Conservation (phyloP, 1,140 invertebrate genomes). For the Schlechtendalia chinensis region DNA sequence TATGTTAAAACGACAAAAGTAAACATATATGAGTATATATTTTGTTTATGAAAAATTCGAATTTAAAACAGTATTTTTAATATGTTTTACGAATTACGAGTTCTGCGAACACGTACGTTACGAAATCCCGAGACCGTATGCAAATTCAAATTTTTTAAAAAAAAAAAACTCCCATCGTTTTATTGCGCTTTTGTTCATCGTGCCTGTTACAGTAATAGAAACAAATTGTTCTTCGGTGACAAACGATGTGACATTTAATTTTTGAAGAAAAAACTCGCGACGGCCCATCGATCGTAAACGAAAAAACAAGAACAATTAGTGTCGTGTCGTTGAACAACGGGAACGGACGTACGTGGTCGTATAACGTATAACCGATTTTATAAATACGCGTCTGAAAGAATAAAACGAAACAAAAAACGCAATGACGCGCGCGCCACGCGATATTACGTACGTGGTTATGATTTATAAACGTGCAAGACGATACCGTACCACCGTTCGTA, state of each 20-base stretch:
- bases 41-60: too few species aligned
- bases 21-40: too few species aligned
- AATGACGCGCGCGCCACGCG: not conserved
- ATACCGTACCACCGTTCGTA: too few species aligned
- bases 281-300: not conserved
- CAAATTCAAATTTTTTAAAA: too few species aligned
- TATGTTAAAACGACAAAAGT: too few species aligned
- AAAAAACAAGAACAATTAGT: slow-evolving; percentile 9
- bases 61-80: too few species aligned
- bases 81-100: too few species aligned
- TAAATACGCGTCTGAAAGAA: not conserved
- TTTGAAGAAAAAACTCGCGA: not conserved
- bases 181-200: not conserved
- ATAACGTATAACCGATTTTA: not conserved
- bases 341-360: too few species aligned
- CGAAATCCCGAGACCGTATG: too few species aligned
- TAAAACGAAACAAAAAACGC: not conserved
- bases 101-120: too few species aligned
- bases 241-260: not conserved
- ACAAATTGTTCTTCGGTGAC: not conserved
- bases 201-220: not conserved
- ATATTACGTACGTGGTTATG: too few species aligned
- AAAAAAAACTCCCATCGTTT: not conserved
- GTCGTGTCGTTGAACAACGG: not conserved
- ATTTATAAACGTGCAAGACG: too few species aligned